phyloP scores from a whole-genome alignment of 2,797 vertebrate genomes.

The Coccyzus lansbergi region DNA sequence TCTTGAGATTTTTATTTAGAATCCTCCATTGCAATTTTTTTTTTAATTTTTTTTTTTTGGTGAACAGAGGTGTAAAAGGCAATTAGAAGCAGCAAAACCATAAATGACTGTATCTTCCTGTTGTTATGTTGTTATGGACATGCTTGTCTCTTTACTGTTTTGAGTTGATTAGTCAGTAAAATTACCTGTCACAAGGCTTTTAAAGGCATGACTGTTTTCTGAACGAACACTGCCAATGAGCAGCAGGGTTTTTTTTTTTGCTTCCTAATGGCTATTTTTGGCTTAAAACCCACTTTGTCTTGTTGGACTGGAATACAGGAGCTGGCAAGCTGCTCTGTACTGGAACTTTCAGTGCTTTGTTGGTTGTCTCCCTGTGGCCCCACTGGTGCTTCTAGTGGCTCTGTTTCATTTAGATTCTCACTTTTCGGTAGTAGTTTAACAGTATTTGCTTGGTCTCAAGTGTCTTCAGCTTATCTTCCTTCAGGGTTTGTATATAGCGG shows the following conservation, averaged over 20 bases:
- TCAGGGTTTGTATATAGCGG: not conserved
- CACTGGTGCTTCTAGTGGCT: not conserved
- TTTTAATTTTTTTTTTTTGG: not conserved
- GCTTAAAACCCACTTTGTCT: not conserved
- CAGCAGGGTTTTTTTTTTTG: not conserved
- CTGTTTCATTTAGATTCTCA: not conserved
- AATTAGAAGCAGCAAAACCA: not conserved
- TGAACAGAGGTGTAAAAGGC: not conserved
- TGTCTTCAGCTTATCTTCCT: not conserved
- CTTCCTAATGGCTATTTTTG: not conserved
- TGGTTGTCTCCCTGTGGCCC: not conserved
- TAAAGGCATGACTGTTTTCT: not conserved
- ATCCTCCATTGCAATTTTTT: not conserved
- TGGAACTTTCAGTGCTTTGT: not conserved
- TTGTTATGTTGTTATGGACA: fast-evolving
- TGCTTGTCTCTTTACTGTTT: not conserved
- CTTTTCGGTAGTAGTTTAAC: not conserved
- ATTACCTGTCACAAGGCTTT: fast-evolving
- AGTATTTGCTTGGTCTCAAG: not conserved
- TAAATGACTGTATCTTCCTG: not conserved
- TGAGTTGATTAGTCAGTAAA: not conserved
- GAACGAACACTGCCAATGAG: not conserved
- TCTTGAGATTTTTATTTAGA: not conserved
- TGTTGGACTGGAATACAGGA: not conserved
- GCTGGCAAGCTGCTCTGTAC: not conserved